Base-by-base conservation (phyloP, 2,888 invertebrate genomes). In the Macaria notata region DNA sequence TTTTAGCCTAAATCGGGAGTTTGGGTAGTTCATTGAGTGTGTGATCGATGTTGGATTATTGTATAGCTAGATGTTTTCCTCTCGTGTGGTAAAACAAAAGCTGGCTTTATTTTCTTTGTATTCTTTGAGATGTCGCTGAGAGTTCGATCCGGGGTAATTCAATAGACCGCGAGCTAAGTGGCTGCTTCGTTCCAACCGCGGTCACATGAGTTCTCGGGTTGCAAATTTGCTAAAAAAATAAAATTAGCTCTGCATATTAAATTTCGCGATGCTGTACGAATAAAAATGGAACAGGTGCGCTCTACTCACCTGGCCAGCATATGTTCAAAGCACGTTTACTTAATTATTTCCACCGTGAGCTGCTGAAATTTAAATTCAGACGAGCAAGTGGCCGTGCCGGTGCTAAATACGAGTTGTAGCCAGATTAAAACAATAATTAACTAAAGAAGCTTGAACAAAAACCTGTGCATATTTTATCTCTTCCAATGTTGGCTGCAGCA, bases 301-400 rank as follows among this genome's bases (percentile, higher is more conserved):
- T 67, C 65, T 68, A 59, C 75, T 82, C 89, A 90, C 87, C 90
- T 89, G 90, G 86, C 73, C 74, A 76, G 75, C 88, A 86, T 85
- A 80, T 87, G 86, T 83, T 81, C 71, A 71, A 68, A 78, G 78
- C 76, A 76, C 73, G 74, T 78, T 77, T 72, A 74, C 72, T 76
- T 84, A 86, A 86, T 83, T 75, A 73, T 73, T 73, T 68, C 62
- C 70, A 73, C 71, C 65, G 62, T 46, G 75, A 77, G 71, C 72
- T 72, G 68, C 68, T 71, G 60, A 73, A 77, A 74, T 71, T 75
- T 74, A 70, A 76, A 74, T 76, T 70, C 70, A 57, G 63, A 61
- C 54, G 62, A 67, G 69, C 65, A 59, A 69, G 64, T 66, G 65
- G 61, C 59, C 68, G 69, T 73, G 69, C 69, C 62, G 61, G 63